Evolutionary conservation across 2,113 vertebrate genomes (phyloP), one percentile per base, ranked within the genome.

Genomic region (Nesogale talazaci): DNA sequence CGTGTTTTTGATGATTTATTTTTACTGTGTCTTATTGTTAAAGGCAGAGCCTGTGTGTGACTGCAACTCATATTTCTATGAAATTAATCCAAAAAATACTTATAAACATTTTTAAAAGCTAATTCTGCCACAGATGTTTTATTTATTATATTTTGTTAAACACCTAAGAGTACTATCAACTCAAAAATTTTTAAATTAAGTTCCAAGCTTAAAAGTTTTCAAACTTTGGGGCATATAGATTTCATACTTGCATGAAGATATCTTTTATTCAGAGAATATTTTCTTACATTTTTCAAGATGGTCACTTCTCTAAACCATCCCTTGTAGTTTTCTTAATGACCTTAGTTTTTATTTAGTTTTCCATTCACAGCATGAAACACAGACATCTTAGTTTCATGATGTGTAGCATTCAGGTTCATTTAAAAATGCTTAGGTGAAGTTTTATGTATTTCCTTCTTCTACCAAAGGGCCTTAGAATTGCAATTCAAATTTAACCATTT

Each of bases 101-200:
- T 14, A 25, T 31, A 83, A 83, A 46, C 40, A 16, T 83, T 70
- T 42, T 17, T 36, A 25, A 76, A 76, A 83, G 69, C 31, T 27
- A 76, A 76, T 31, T 36, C 17, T n/a, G 83, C 20, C 3, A 16
- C 38, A 65, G 22, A 25, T 70, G 38, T 17, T 65, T 76, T 83
- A 65, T 65, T 75, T 27, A 52, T 65, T 83, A 65, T 56, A 2
- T 80, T 90, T 40, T 76, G 31, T n/a, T 38, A 83, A 75, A 90
- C 3, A 76, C 0, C 2, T 83, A 83, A 17, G 6, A 22, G 2
- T 38, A 75, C 6, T 63, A 83, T 75, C 31, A 75, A 52, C 17
- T 75, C 31, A 57, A 29, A 36, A 70, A 70, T 70, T 42, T 67
- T 85, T 59, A 40, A 69, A 79, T 57, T 86, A 46, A 61, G 72